Percentiles rank a stretch among this genome's conserved stretches.
phyloP scores from a whole-genome alignment of 2,888 invertebrate species.

The Drosophila colorata region DNA sequence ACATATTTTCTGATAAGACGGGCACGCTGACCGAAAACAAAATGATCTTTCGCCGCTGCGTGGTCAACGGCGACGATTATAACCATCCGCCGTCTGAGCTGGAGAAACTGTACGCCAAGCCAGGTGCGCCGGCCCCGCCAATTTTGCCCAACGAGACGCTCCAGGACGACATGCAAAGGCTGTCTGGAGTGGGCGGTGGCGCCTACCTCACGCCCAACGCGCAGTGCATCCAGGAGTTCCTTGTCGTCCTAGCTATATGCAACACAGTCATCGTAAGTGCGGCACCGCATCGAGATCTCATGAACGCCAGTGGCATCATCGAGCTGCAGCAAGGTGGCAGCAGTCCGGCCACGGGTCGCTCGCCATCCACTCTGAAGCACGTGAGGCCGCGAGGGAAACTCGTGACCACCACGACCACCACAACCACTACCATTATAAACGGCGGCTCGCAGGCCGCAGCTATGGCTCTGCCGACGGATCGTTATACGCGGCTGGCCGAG shows the following conservation, averaged over 20 bases:
- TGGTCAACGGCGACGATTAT: constrained; percentile 95
- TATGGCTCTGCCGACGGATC: constrained; percentile 83
- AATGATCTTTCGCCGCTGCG: constrained; percentile 97
- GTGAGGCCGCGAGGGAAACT: constrained; percentile 42
- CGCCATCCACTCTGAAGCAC: constrained; percentile 45
- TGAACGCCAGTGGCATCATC: constrained; percentile 90
- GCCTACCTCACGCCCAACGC: constrained; percentile 87
- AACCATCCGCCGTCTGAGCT: constrained; percentile 92
- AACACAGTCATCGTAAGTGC: constrained; percentile 98
- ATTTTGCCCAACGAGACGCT: constrained; percentile 86
- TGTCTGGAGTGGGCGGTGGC: constrained; percentile 74
- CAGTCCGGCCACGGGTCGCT: constrained; percentile 27
- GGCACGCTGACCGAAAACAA: constrained; percentile 99
- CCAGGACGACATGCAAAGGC: constrained; percentile 86
- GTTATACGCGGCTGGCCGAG: constrained; percentile 90
- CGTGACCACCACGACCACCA: constrained; percentile 33
- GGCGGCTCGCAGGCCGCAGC: constrained; percentile 46
- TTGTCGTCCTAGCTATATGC: constrained; percentile 95
- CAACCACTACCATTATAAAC: constrained; percentile 55
- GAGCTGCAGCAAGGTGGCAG: constrained; percentile 85
- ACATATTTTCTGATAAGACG: constrained; percentile 98
- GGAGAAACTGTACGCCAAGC: constrained; percentile 86
- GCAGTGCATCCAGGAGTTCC: constrained; percentile 93
- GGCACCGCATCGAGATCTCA: constrained; percentile 90
- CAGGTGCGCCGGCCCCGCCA: constrained; percentile 86